Percentiles rank a stretch among this genome's conserved stretches.
Evolutionary conservation across 2,888 invertebrate species (phyloP).

Genomic region (Yponomeuta malinellus): DNA sequence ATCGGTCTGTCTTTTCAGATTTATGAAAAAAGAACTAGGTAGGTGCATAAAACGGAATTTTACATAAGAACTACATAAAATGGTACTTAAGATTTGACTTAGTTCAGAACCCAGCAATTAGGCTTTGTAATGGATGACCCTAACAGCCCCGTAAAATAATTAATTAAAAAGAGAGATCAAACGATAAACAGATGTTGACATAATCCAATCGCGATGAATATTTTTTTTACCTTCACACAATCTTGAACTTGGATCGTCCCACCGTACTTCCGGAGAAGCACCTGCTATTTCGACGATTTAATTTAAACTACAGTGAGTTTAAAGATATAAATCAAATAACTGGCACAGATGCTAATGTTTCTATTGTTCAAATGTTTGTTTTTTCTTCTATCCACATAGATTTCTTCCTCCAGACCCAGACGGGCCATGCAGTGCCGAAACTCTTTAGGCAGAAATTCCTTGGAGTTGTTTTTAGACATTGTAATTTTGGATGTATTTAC

Average conservation of each 20-base stretch:
- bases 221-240: conserved; percentile 9
- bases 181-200: conserved; percentile 9
- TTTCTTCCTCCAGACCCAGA: not conserved
- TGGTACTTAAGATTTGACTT: too few relatives aligned
- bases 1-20: too few relatives aligned
- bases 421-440: not conserved
- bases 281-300: not conserved
- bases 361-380: not conserved
- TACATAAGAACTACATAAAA: too few relatives aligned
- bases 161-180: conserved; percentile 7
- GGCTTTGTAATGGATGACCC: not conserved
- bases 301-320: too few relatives aligned
- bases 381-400: not conserved
- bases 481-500: not conserved
- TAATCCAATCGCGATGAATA: conserved; percentile 1
- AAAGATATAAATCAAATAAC: not conserved
- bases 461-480: not conserved
- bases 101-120: not conserved
- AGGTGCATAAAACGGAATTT: too few relatives aligned
- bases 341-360: not conserved
- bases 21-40: too few relatives aligned
- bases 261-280: not conserved
- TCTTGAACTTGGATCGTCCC: conserved; percentile 13
- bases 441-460: not conserved
- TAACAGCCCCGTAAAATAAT: not conserved